Percentiles rank a stretch among this genome's conserved stretches.
phyloP scores from a whole-genome alignment of 2,113 vertebrate genomes.

The Orientallactaga bullata region DNA sequence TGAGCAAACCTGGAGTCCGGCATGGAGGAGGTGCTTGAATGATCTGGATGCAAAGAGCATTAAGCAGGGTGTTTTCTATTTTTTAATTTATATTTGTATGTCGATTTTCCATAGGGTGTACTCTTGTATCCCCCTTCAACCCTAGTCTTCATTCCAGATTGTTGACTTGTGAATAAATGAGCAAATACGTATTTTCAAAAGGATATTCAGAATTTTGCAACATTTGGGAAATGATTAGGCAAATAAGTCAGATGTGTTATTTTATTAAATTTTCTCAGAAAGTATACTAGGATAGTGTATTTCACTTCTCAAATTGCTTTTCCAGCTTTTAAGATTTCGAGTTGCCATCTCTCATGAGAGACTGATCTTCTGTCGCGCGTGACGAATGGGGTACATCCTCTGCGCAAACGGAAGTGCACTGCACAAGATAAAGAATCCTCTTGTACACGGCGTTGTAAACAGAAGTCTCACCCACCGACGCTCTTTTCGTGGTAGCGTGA shows the following conservation, averaged over 20 bases:
- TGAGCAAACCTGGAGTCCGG: not conserved
- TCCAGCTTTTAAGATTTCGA: not conserved
- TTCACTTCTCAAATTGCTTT: not conserved
- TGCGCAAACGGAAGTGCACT: not conserved
- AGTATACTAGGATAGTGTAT: not conserved
- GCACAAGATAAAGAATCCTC: not conserved
- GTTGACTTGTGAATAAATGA: not conserved
- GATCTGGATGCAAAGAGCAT: not conserved
- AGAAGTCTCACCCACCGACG: not conserved
- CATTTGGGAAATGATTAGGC: not conserved
- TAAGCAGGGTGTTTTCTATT: no score
- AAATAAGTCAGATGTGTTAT: not conserved
- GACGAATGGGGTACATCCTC: not conserved
- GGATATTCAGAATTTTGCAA: not conserved
- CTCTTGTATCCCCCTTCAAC: no score
- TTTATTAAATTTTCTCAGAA: not conserved
- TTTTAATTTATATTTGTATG: no score
- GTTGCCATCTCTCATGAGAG: not conserved
- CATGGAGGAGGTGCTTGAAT: fast-evolving
- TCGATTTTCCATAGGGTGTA: no score
- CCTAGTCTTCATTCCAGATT: not conserved
- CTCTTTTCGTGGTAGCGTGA: not conserved
- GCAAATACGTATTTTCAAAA: not conserved
- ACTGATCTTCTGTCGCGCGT: not conserved
- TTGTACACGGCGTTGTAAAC: fast-evolving